Conservation (phyloP, 2,113 vertebrate genomes). For the Gracilinanus agilis region DNA sequence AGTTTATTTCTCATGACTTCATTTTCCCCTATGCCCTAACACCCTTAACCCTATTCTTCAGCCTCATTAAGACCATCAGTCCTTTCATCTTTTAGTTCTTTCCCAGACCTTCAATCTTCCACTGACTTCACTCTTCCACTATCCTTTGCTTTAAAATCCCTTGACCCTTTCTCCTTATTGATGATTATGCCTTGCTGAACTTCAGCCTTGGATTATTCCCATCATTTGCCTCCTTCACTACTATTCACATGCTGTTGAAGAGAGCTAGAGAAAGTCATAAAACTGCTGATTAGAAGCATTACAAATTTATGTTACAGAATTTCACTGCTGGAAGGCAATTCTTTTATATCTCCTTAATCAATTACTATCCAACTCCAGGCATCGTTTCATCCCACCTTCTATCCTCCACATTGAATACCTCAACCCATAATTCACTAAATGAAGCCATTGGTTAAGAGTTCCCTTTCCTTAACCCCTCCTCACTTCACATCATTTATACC, state of each 20-base stretch:
- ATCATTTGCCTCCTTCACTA: not conserved
- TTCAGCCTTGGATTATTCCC: not conserved
- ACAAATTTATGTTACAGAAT: not conserved
- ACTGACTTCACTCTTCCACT: not conserved
- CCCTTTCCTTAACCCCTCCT: not conserved
- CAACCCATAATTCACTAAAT: not conserved
- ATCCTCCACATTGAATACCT: not conserved
- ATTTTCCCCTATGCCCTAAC: not conserved
- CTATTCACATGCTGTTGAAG: not conserved
- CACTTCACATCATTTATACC: not conserved
- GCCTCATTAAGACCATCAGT: not conserved
- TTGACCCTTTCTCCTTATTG: not conserved
- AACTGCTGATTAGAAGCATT: not conserved
- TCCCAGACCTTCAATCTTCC: not conserved
- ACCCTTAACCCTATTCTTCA: not conserved
- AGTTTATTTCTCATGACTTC: not conserved
- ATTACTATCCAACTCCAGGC: not conserved
- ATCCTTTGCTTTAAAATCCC: not conserved
- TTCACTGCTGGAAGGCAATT: not conserved
- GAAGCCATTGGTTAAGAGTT: not conserved
- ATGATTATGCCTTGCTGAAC: not conserved
- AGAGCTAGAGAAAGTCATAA: not conserved
- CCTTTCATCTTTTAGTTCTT: not conserved
- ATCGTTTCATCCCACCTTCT: not conserved
- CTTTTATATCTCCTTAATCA: not conserved